Percentiles rank a stretch among this genome's conserved stretches.
Conservation (phyloP, 2,113 vertebrate species). For the Microcebus tavaratra region DNA sequence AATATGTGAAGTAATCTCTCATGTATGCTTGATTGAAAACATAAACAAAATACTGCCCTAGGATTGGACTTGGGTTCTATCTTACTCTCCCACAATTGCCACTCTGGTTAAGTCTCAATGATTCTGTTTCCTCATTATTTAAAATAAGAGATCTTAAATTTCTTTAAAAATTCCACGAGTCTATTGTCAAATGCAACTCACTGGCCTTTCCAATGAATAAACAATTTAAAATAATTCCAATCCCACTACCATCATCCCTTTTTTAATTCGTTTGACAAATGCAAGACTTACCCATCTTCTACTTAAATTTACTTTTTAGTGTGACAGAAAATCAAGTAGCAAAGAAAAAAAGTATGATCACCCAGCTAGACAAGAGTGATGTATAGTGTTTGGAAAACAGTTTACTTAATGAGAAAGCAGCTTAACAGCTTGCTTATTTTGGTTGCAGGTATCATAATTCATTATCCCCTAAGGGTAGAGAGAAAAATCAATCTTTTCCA, state of each 20-base stretch:
- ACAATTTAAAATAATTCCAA: conserved; percentile 35
- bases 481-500: conserved; percentile 58
- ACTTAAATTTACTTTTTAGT: neutral
- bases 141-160: neutral
- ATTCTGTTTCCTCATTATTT: conserved; percentile 18
- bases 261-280: conserved; percentile 34
- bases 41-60: neutral
- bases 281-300: neutral
- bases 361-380: neutral
- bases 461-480: neutral
- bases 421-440: neutral
- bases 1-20: conserved; percentile 4
- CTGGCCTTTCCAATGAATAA: neutral
- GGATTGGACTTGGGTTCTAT: neutral
- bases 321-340: neutral
- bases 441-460: conserved; percentile 29
- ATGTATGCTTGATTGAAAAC: neutral
- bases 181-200: neutral
- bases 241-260: neutral
- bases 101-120: neutral
- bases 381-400: neutral
- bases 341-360: neutral
- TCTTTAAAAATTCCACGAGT: neutral
- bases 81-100: neutral
- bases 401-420: conserved; percentile 31